Evolutionary conservation across 2,797 vertebrate species (phyloP), one percentile per base, ranked within the genome.

Genomic region (Tenualosa thibaudeaui): DNA sequence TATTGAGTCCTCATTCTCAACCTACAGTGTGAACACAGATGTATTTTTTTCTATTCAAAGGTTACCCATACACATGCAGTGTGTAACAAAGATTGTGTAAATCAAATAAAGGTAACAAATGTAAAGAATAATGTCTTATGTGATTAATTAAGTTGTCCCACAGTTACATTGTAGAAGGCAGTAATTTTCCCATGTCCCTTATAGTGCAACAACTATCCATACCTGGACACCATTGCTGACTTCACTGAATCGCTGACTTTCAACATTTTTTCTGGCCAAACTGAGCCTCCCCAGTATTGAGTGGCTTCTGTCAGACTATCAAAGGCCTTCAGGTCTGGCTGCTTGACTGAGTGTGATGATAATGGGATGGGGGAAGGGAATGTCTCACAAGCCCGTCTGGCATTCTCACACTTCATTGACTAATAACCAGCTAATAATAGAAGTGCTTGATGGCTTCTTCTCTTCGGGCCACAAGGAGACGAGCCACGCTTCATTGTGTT

Each of bases 361-460:
- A 46, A 46, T 78, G 71, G 71, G 17, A 17, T 3, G 37, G 37
- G 31, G 65, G 65, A 13, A 31, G 62, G 40, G 4, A 81, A 87
- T 87, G 83, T 60, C 71, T 82, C 71, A 46, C 37, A 26, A 85
- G 81, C 82, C 24, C 2, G 24, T 84, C 81, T 90, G 84, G 62
- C 81, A 75, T 62, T 84, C 53, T 68, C 40, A 86, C 40, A 83
- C 83, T 86, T 87, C 50, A 87, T 81, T 85, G 78, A 84, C 60
- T 86, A 89, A 85, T 85, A 85, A 86, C 85, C 46, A 81, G 58
- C 75, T 75, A 71, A 85, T 50, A 85, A 88, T 65, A 87, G 81
- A 81, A 83, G n/a, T 43, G 81, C 46, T 84, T 71, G 56, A 84
- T 88, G 75, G 81, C 68, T 84, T 9, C 43, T 43, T 75, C 24